Base-by-base conservation (phyloP, 2,888 invertebrate genomes). In the Sympetrum striolatum region DNA sequence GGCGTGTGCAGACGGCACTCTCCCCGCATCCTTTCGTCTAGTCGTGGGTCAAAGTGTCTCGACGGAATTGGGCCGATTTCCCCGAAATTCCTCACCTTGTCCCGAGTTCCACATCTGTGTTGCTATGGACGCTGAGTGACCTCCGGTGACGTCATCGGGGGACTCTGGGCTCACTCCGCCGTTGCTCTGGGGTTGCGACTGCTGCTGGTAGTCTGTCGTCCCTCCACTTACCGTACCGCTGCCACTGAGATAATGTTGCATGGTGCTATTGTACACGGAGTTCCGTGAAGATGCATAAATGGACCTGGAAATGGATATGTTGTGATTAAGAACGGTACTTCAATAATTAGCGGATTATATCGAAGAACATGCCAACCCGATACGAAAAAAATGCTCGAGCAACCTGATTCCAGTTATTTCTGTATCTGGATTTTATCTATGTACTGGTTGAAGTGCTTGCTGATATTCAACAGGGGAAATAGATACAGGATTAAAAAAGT, bases 91-190 rank as follows among this genome's bases (percentile, higher is more conserved):
- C 37, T 60, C 37, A 86, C 86, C 86, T 86, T 86, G 86, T 37
- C 60, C 86, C 1, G 86, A 37, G 31, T 37, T 37, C 86, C 86
- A 86, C 86, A 86, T 86, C 86, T 86, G 86, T 22, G 86, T 35
- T n/a, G 86, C 39, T 10, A 86, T 86, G 22, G 86, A 37, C 8
- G 86, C 22, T 5, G 86, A 37, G 37, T 86, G 86, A 2, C 86
- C 37, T n/a, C 60, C 86, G 31, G 60, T 86, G 86, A 86, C 86
- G 86, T 86, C 86, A 60, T 86, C 86, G 37, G 86, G n/a, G 1
- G 86, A 37, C 86, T 86, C 86, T 1, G 86, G 86, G n/a, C 86
- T 86, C n/a, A 86, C 86, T 22, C 10, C 58, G 35, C 86, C 86
- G 86, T 86, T 86, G 86, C 86, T 64, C 4, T 86, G 86, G 15